These are phyloP conservation scores for Cephus pulcher DNA, from an alignment of 2,888 invertebrate species.

Conservation along the genomic window DNA sequence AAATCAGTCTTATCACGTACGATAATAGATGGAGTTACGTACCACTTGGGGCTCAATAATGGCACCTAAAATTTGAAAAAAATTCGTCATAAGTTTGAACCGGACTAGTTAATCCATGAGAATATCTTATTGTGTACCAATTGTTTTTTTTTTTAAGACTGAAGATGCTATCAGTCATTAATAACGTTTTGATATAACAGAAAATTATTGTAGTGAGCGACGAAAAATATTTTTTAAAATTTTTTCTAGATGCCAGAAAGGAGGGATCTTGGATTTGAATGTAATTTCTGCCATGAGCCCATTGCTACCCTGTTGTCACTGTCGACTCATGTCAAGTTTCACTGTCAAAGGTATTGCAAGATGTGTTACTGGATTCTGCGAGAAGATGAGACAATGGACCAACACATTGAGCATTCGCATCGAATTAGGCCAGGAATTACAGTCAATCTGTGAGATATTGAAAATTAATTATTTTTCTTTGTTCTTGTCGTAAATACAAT, in stretches of 20 bases:
- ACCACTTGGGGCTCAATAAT: background rate
- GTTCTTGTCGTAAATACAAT: background rate
- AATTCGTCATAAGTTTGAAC: background rate
- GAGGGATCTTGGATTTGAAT: slow-evolving; percentile 38
- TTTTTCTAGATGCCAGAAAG: slow-evolving; percentile 29
- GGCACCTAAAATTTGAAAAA: background rate
- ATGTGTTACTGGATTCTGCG: slow-evolving; percentile 49
- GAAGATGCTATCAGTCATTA: background rate
- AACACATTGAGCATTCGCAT: slow-evolving; percentile 38
- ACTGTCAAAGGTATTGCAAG: slow-evolving; percentile 44
- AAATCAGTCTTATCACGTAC: background rate
- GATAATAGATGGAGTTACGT: slow-evolving; percentile 1
- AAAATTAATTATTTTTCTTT: background rate
- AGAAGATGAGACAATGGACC: slow-evolving; percentile 45
- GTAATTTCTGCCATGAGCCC: slow-evolving; percentile 49
- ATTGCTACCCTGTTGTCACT: slow-evolving; percentile 50
- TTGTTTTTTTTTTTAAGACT: no score
- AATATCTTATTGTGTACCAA: no score
- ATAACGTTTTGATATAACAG: background rate
- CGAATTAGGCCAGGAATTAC: background rate
- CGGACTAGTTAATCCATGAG: no score
- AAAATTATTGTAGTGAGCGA: slow-evolving; percentile 1
- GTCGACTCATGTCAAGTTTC: slow-evolving; percentile 55
- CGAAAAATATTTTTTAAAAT: background rate
- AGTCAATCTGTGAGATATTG: background rate